A percentile compares a stretch with the other conserved stretches of the same genome.
These are phyloP conservation scores for Catharus minimus DNA, from an alignment of 2,113 vertebrate genomes.

Conservation along the genomic window DNA sequence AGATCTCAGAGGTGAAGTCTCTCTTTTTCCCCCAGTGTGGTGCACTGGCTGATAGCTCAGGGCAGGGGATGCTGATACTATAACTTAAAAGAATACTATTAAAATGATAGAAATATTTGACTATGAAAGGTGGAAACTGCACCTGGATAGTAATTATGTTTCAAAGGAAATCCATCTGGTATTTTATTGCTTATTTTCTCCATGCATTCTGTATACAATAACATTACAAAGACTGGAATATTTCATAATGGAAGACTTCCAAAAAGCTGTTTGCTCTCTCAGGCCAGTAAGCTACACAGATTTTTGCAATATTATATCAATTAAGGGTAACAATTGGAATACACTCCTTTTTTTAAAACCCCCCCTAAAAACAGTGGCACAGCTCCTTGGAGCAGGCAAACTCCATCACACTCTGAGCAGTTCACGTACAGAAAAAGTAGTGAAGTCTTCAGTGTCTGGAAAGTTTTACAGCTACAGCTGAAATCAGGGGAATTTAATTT, in stretches of 20 bases:
- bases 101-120: conserved; percentile 17
- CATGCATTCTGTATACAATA: background rate
- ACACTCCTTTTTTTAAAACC: background rate
- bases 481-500: background rate
- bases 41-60: background rate
- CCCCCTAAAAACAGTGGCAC: background rate
- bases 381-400: background rate
- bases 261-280: background rate
- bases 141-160: background rate
- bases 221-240: background rate
- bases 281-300: background rate
- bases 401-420: background rate
- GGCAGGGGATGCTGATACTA: background rate
- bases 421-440: background rate
- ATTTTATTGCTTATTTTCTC: conserved; percentile 6
- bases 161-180: conserved; percentile 33
- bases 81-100: background rate
- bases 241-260: background rate
- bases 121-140: background rate
- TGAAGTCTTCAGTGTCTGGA: background rate
- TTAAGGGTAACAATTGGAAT: background rate
- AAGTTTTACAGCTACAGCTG: background rate
- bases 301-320: background rate
- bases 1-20: background rate
- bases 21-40: background rate